Conservation (phyloP, 2,888 invertebrate species). For the Parnassius smintheus region DNA sequence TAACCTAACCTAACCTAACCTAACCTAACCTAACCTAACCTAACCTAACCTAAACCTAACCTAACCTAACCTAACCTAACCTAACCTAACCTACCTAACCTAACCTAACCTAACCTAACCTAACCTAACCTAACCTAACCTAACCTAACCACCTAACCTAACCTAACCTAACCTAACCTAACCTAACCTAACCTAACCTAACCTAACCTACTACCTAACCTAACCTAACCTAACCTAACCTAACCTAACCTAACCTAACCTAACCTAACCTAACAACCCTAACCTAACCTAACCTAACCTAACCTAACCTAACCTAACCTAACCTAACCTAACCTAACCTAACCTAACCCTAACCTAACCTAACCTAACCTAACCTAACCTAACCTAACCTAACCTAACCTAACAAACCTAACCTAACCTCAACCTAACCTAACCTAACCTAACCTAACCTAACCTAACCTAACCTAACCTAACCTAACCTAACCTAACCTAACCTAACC, state of each 20-base stretch:
- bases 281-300: constrained; percentile 35
- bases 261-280: constrained; percentile 40
- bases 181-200: constrained; percentile 34
- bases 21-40: constrained; percentile 38
- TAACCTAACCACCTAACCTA: constrained; percentile 25
- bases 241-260: constrained; percentile 38
- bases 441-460: constrained; percentile 38
- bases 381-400: constrained; percentile 32
- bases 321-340: constrained; percentile 40
- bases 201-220: constrained; percentile 37
- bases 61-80: constrained; percentile 35
- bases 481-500: constrained; percentile 33
- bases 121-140: constrained; percentile 36
- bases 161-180: constrained; percentile 36
- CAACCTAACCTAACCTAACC: constrained; percentile 36
- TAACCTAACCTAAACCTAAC: constrained; percentile 34
- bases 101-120: constrained; percentile 39
- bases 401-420: constrained; percentile 38
- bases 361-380: constrained; percentile 39
- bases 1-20: constrained; percentile 40
- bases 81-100: constrained; percentile 35
- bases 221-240: constrained; percentile 39
- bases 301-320: constrained; percentile 33
- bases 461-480: constrained; percentile 36
- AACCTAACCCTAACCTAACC: constrained; percentile 39